A percentile compares a stretch with the other conserved stretches of the same genome.
Conservation (phyloP, 2,113 vertebrate genomes). For the Azemiops feae region DNA sequence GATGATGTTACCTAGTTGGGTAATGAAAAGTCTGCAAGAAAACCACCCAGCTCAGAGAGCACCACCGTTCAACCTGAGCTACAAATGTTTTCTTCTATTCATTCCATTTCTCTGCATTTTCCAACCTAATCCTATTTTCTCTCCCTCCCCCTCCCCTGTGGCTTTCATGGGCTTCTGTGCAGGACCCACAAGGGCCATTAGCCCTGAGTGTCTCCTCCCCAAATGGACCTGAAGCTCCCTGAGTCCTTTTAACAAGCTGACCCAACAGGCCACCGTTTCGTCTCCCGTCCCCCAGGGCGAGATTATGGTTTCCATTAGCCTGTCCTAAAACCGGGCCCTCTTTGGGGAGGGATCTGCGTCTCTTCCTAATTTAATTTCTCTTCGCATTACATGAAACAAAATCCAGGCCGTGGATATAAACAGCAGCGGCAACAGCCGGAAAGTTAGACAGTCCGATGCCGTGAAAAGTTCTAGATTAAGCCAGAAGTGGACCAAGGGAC, state of each 20-base stretch:
- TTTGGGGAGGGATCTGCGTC: neutral
- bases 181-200: neutral
- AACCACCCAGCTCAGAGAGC: no score
- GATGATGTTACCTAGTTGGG: no score
- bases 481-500: neutral
- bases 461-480: neutral
- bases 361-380: conserved; percentile 1
- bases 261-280: neutral
- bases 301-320: conserved; percentile 11
- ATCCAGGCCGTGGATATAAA: neutral
- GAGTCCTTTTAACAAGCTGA: neutral
- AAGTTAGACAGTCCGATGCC: neutral
- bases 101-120: neutral
- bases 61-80: no score
- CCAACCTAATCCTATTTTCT: neutral
- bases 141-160: rapidly evolving
- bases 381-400: neutral
- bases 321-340: conserved; percentile 2
- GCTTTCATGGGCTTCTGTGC: neutral
- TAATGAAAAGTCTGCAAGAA: no score
- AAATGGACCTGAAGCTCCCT: neutral
- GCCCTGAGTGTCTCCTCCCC: neutral
- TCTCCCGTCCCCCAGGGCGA: neutral
- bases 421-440: neutral
- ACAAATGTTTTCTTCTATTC: neutral